Base-by-base conservation (phyloP, 2,113 vertebrate genomes). In the Pedionomus torquatus region DNA sequence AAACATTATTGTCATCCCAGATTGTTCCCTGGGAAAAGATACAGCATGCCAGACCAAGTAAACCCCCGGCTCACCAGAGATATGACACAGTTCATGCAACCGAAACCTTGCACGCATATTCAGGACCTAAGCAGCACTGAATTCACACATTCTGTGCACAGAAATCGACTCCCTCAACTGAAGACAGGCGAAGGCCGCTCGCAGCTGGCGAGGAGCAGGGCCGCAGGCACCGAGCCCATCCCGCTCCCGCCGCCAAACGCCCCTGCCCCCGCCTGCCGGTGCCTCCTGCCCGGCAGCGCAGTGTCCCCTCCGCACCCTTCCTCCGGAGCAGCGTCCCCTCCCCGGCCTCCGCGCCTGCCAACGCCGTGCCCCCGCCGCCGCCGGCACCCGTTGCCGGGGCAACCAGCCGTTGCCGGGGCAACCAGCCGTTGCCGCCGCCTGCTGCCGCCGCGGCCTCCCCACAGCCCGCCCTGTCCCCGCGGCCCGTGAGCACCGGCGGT, bases 131-230 rank as follows among this genome's bases (percentile, higher is more conserved):
- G 57, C 24, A 25, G 44, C 12, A 8, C 39, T 8, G 28, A 82
- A n/a, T 20, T 35, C 80, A 30, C 51, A 9, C 11, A 19, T 6
- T 7, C 0, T 4, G 9, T 2, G 19, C 4, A 2, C 14, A 8
- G 19, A 30, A 69, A 61, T 4, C 16, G n/a, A 60, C 52, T 4
- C 26, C 17, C 61, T 55, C 43, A 19, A 6, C 20, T 1, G 33
- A 74, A 30, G 0, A 3, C 30, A 5, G 23, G 4, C 1, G 5
- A n/a, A 54, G 30, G 37, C 5, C 2, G 1, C 23, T 28, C 7
- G 17, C 13, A 9, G 31, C 11, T 2, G 2, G 4, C 3, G 8
- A 58, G n/a, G 58, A 30, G 21, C 58, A 9, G 68, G 30, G 37
- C 5, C 28, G 17, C 76, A 18, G 68, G 0, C 2, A 9, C 30